Base-by-base conservation (phyloP, 2,113 vertebrate genomes). In the Bufo gargarizans region DNA sequence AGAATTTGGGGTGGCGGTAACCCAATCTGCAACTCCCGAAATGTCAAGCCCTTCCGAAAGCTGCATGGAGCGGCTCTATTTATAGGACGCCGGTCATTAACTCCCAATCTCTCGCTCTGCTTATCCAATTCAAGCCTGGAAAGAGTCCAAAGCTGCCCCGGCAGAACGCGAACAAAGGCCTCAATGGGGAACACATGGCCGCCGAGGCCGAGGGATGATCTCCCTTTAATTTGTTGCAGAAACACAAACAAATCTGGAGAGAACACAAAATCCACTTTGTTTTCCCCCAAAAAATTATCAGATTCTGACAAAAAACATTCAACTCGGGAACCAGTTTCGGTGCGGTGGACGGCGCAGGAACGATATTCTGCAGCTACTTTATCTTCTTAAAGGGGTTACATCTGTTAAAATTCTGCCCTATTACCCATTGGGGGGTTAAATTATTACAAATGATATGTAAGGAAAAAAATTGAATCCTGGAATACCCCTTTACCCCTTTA, bases 71-170 rank as follows among this genome's bases (percentile, higher is more conserved):
- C 20, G 4, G 20, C 50, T 84, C 50, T 85, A 85, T 85, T 74
- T 85, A 74, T 85, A 85, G 83, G 53, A 17, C 69, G 2, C 8
- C 58, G 19, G 20, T 72, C 69, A 85, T 43, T 74, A 76, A 55
- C 67, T 74, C 82, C 53, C 22, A 20, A 58, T 76, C 72, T 76
- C 72, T 76, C 17, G 33, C 22, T 85, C 50, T 58, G 45, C 83
- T 85, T 85, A 85, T 86, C 74, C 55, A 86, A 77, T 61, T 77
- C 58, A 50, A 20, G 74, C 78, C 19, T 86, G 84, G 84, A 86
- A 77, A 33, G 58, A 59, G 19, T 61, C 71, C 84, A 85, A 55
- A 50, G 33, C 45, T 19, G 71, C 47, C 50, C 20, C 69, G 49
- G 69, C 67, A 58, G n/a, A 49, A 58, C 20, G 55, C 19, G 56